Evolutionary conservation across 2,888 invertebrate species (phyloP).

Genomic region (Pyrocoelia pectoralis): DNA sequence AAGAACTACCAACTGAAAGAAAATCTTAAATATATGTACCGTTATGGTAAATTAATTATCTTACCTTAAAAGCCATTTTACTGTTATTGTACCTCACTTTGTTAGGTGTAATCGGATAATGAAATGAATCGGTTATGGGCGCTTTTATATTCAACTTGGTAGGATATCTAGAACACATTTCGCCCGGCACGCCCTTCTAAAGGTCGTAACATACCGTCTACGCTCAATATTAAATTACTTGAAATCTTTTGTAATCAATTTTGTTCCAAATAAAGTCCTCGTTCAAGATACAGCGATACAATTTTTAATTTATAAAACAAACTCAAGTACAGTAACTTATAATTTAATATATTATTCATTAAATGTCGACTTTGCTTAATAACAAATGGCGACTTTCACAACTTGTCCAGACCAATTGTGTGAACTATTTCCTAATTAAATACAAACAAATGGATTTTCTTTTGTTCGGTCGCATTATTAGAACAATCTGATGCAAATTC

Average conservation of each 20-base stretch:
- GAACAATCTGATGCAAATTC: too few relatives aligned
- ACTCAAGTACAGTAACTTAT: neutral
- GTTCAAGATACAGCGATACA: neutral
- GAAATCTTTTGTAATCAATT: conserved; percentile 20
- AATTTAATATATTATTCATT: neutral
- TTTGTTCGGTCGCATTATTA: too few relatives aligned
- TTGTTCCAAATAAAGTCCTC: neutral
- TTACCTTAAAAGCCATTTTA: conserved; percentile 43
- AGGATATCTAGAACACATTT: conserved; percentile 35
- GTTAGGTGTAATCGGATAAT: conserved; percentile 21
- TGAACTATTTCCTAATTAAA: neutral
- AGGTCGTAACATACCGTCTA: conserved; percentile 28
- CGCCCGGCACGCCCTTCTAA: conserved; percentile 37
- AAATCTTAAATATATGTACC: neutral
- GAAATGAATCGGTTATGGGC: conserved; percentile 19
- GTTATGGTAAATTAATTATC: conserved; percentile 2
- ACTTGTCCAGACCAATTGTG: too few relatives aligned
- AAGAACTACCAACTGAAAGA: conserved; percentile 34
- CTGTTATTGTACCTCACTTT: conserved; percentile 25
- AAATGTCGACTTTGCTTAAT: neutral
- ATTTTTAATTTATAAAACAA: neutral
- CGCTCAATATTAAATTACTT: conserved; percentile 20
- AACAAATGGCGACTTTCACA: too few relatives aligned
- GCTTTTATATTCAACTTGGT: conserved; percentile 35
- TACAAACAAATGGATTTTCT: too few relatives aligned